These are phyloP conservation scores for Carcinoscorpius rotundicauda DNA, from an alignment of 1,140 invertebrate genomes.

Conservation along the genomic window DNA sequence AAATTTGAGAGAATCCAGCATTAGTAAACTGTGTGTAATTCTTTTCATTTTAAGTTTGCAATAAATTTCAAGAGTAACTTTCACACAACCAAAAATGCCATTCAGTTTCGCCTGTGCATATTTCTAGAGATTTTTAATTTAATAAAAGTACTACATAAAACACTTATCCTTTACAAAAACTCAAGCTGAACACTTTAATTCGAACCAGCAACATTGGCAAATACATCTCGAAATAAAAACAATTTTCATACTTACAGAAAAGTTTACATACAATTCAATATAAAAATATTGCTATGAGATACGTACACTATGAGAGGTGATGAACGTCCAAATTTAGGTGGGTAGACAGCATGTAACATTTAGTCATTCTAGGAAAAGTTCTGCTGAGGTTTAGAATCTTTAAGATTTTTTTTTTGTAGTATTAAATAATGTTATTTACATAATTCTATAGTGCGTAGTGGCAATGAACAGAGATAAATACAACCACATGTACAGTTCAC, in stretches of 20 bases:
- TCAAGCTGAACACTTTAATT: background rate
- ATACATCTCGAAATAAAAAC: slow-evolving; percentile 1
- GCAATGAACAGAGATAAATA: background rate
- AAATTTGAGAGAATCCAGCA: no score
- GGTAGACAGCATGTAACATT: background rate
- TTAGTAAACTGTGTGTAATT: no score
- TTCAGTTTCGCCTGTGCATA: no score
- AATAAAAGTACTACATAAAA: no score
- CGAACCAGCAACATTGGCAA: slow-evolving; percentile 1
- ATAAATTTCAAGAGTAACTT: no score
- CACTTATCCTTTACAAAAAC: no score
- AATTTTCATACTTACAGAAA: background rate
- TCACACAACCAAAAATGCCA: no score
- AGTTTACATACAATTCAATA: background rate
- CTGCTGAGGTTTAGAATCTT: no score
- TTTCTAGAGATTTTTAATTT: no score
- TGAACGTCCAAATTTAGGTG: background rate
- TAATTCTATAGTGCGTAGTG: background rate
- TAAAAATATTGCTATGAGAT: slow-evolving; percentile 2
- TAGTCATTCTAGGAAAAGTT: background rate
- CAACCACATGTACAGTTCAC: no score
- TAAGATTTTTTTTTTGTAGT: background rate
- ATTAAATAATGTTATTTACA: slow-evolving; percentile 8
- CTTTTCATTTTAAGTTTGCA: no score
- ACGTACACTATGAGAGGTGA: background rate